Evolutionary conservation across 2,113 vertebrate genomes (phyloP), one percentile per base, ranked within the genome.

Genomic region (Rhegmatorhina hoffmannsi): DNA sequence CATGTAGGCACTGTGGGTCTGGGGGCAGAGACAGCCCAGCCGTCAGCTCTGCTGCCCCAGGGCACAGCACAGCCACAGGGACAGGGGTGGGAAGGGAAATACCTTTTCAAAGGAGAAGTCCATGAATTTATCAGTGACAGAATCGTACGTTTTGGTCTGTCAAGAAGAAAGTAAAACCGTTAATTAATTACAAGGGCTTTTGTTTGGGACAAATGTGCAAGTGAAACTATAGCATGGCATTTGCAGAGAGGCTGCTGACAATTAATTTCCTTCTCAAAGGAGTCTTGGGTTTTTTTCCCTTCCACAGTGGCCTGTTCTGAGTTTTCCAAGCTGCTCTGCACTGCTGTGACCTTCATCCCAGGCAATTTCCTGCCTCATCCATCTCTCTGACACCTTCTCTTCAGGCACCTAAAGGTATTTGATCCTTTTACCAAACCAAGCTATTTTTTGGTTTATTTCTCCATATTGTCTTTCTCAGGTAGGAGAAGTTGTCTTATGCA

Each of bases 21-120:
- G 97, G 66, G 40, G 40, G 13, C 40, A 43, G 40, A 43, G 40
- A 43, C 40, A 43, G 40, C 40, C 40, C 40, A 43, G 40, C 40
- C 40, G 14, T 43, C 40, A 43, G 40, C 40, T 43, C 40, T 43
- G 40, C 40, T 15, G 12, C 40, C 40, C 40, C 40, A 43, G 40
- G 40, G 40, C 40, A 43, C 40, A 15, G 40, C 40, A 43, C 40
- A 43, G 40, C 40, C 40, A 43, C 40, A 43, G 13, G 14, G 40
- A 43, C 40, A 43, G 40, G 40, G 69, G 36, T 20, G 67, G 33
- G 53, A 56, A 78, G 38, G 96, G 56, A 77, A 96, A 92, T 98
- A 99, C 99, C 99, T 99, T 99, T 98, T 99, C 99, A 97, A 99
- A 99, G 80, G 99, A 99, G 97, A 99, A 99, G 96, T 99, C 99